A percentile compares a stretch with the other conserved stretches of the same genome.
These are phyloP conservation scores for Zoanthus solanderi DNA, from an alignment of 92 coral and sea anemone species.

Conservation along the genomic window DNA sequence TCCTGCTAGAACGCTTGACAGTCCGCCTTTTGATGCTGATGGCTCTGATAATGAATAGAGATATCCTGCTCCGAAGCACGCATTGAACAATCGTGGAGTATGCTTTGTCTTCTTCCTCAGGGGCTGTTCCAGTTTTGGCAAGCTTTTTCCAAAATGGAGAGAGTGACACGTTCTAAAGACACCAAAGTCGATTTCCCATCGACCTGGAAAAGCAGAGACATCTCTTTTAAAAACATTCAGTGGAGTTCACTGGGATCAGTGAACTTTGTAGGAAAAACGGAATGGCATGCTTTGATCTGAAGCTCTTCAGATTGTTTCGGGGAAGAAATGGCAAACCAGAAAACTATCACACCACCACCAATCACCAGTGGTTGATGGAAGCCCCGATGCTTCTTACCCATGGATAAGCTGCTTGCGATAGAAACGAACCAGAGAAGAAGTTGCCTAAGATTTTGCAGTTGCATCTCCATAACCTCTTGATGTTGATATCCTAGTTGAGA, in stretches of 20 bases:
- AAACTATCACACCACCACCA: no score
- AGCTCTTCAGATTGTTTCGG: no score
- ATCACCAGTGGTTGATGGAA: no score
- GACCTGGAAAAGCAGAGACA: no score
- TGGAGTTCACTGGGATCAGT: no score
- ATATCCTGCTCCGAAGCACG: neutral
- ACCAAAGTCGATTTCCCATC: neutral
- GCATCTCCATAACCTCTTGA: constrained; percentile 2
- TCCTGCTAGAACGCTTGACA: constrained; percentile 35
- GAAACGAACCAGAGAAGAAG: constrained; percentile 38
- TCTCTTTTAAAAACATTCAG: no score
- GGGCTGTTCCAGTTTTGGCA: neutral
- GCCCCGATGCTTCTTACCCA: no score
- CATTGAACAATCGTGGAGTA: neutral
- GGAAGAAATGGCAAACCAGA: no score
- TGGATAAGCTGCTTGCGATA: constrained; percentile 19
- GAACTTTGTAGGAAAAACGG: no score
- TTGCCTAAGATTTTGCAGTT: constrained; percentile 11
- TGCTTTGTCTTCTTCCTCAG: neutral
- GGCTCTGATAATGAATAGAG: neutral
- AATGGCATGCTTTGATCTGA: no score
- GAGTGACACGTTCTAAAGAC: neutral
- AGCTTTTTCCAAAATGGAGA: neutral
- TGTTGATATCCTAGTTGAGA: constrained; percentile 1
- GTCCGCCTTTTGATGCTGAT: constrained; percentile 10